Base-by-base conservation (phyloP, 2,113 vertebrate species). In the Vulpes vulpes region DNA sequence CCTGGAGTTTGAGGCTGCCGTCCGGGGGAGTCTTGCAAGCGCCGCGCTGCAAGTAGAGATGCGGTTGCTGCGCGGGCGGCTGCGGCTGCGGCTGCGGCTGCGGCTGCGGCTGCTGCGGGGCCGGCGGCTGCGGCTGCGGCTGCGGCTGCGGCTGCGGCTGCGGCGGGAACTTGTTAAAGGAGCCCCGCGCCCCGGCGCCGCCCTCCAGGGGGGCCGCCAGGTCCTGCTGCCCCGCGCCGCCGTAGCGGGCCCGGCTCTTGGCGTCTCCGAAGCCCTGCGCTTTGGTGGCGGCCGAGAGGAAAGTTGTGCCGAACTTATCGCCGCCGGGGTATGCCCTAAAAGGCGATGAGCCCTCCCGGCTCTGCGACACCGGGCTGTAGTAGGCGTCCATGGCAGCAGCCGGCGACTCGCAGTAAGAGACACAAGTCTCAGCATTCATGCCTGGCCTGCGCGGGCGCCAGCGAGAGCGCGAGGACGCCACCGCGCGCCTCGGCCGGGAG, bases 311-410 rank as follows among this genome's bases (percentile, higher is more conserved):
- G 99, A 99, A 99, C 99, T 99, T 99, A 98, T 99, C 99, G 98
- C 99, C 98, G 95, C 99, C 98, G 95, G 99, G 99, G 98, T 99
- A 99, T 97, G 99, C 99, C 99, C 99, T 99, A 98, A 99, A 99
- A 98, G 99, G 99, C 98, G 99, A 99, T 98, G 98, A 99, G 99
- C 98, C 99, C 99, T 99, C 99, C 98, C 98, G 98, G 98, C 99
- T 99, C 99, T 99, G 99, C 97, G 99, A 99, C 98, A 99, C 99
- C 97, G 99, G 98, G 98, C 99, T 99, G 99, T 99, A 99, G 99
- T 99, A 99, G 98, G 99, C 99, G 99, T 99, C 99, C 99, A 99
- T 99, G 99, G 99, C 99, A 99, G 99, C 99, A 98, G 99, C 99
- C 99, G 99, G 99, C 98, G 99, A 99, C 96, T 99, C 99, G 99